Evolutionary conservation across 2,113 vertebrate species (phyloP), one percentile per base, ranked within the genome.

Genomic region (Pelobates fuscus): DNA sequence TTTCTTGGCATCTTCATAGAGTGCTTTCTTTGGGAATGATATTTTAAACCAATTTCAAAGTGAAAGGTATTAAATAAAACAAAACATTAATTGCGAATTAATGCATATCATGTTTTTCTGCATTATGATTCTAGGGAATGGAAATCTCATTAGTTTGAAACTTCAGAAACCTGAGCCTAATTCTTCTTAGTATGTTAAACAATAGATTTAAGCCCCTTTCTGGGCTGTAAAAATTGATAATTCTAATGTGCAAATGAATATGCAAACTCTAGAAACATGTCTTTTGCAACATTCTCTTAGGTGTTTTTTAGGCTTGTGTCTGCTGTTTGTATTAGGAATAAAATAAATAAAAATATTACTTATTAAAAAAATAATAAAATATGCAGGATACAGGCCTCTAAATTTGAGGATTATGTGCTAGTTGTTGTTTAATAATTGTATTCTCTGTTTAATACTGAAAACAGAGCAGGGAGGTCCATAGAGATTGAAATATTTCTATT

Each of bases 151-250:
- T 74, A 66, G 71, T 74, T 57, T 58, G 71, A 30, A 54, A 29
- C 49, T 66, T 54, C 46, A 46, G 71, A 74, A 74, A 74, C 71
- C 62, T 66, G 71, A 66, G 71, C 62, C 21, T 46, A 57, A 61
- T 71, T 65, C 60, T 66, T 58, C 62, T 74, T 74, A 74, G 71
- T 41, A 66, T 61, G 61, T 74, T 74, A 74, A 74, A 74, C 71
- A 74, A 74, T 74, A 25, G 71, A 66, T 74, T 67, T 69, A 77
- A 69, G 73, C 30, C 65, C 44, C 43, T 68, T 77, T 66, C 67
- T 32, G 26, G 67, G 74, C 55, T 77, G 55, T 52, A 77, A 69
- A 41, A 68, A 69, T 61, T 77, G 74, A 77, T 77, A 77, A 77
- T 69, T 77, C 58, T 61, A 77, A 68, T 52, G 55, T 30, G 67